phyloP scores from a whole-genome alignment of 2,797 vertebrate species.

The Cyclopterus lumpus region DNA sequence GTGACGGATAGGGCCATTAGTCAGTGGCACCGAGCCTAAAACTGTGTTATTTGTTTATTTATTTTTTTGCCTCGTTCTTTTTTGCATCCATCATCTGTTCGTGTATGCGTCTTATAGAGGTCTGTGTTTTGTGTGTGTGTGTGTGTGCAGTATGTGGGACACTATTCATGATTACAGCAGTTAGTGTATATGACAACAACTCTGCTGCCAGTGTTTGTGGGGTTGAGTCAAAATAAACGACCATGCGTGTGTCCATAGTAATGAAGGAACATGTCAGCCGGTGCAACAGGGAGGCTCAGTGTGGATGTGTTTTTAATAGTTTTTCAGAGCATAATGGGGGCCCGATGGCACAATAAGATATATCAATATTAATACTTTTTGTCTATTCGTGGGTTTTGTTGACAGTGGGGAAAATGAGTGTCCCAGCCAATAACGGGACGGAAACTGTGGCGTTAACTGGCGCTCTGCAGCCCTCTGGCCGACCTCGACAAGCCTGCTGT shows the following conservation, averaged over 20 bases:
- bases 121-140: neutral
- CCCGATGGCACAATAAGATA: neutral
- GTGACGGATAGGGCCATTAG: constrained; percentile 17
- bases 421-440: neutral
- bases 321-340: neutral
- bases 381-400: neutral
- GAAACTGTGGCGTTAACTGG: neutral
- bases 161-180: neutral
- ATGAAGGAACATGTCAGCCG: neutral
- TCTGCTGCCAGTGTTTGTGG: neutral
- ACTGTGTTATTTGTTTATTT: constrained; percentile 9
- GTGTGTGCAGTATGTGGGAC: neutral
- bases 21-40: constrained; percentile 7
- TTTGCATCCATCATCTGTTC: neutral
- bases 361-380: neutral
- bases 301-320: neutral
- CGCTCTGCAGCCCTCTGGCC: neutral
- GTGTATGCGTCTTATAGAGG: too few relatives aligned
- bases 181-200: neutral
- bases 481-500: neutral
- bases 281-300: neutral
- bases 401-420: neutral
- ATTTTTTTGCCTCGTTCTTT: constrained; percentile 3
- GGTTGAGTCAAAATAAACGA: neutral
- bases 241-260: neutral